phyloP scores from a whole-genome alignment of 2,113 vertebrate genomes.

The Nothoprocta pentlandii region DNA sequence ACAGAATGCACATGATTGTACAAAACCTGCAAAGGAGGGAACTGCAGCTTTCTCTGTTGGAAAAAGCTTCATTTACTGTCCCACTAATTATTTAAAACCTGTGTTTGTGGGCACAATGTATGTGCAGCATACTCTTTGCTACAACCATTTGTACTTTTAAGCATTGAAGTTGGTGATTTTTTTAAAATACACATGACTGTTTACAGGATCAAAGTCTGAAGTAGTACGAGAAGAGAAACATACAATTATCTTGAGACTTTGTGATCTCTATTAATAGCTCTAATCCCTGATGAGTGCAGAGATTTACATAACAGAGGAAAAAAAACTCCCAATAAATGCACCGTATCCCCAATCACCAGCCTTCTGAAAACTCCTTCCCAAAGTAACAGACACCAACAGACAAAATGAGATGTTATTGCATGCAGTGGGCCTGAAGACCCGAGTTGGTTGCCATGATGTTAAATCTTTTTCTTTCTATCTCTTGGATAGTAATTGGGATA shows the following conservation, averaged over 20 bases:
- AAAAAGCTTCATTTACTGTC: background rate
- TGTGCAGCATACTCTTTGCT: background rate
- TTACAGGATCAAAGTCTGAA: conserved; percentile 27
- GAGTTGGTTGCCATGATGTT: background rate
- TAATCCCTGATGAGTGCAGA: background rate
- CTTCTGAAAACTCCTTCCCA: background rate
- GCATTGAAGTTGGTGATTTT: background rate
- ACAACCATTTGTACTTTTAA: background rate
- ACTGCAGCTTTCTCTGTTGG: background rate
- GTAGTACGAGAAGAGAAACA: conserved; percentile 9
- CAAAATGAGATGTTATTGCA: background rate
- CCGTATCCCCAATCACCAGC: background rate
- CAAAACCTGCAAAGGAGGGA: background rate
- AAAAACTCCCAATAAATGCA: background rate
- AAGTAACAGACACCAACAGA: background rate
- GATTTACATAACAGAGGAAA: conserved; percentile 52
- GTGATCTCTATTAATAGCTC: conserved; percentile 45
- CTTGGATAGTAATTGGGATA: conserved; percentile 52
- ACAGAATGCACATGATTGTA: background rate
- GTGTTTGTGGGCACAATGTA: background rate
- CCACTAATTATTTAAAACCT: background rate
- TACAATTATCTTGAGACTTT: conserved; percentile 11
- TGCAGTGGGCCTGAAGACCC: background rate
- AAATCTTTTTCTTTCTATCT: conserved; percentile 46
- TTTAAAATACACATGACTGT: background rate